Evolutionary conservation across 1,140 invertebrate species (phyloP).

Genomic region (fruit fly (Drosophila melanogaster)): DNA sequence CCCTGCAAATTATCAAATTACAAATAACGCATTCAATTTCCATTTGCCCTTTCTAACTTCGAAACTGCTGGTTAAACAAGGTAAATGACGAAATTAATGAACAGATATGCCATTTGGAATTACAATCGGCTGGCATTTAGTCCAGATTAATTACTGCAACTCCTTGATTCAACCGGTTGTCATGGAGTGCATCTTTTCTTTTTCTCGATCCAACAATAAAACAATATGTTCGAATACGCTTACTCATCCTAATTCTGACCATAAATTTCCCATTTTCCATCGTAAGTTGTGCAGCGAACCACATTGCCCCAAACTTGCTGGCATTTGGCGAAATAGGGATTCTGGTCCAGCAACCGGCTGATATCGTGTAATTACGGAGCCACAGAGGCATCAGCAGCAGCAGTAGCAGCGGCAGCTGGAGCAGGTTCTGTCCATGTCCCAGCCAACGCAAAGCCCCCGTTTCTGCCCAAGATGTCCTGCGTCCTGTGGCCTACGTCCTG

Average conservation of each 20-base stretch:
- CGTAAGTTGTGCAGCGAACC: neutral
- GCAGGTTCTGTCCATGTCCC: conserved; percentile 1
- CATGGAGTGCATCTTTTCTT: neutral
- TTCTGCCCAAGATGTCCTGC: neutral
- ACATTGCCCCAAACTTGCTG: no score
- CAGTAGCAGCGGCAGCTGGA: neutral
- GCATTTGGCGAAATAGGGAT: neutral
- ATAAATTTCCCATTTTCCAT: neutral
- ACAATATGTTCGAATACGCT: no score
- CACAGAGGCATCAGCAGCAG: neutral
- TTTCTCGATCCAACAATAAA: neutral
- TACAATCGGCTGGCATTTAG: neutral
- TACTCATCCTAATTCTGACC: neutral
- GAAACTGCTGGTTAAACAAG: no score
- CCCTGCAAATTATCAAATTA: no score
- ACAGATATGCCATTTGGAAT: no score
- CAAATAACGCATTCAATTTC: no score
- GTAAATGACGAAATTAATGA: no score
- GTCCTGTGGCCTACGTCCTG: neutral
- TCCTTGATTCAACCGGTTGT: neutral
- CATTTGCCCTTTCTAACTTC: no score
- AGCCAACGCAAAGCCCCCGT: no score
- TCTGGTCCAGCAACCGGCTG: conserved; percentile 2
- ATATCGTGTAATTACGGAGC: conserved; percentile 20
- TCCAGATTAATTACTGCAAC: neutral